phyloP scores from a whole-genome alignment of 2,113 vertebrate species.

The Brachyhypopomus gauderio region DNA sequence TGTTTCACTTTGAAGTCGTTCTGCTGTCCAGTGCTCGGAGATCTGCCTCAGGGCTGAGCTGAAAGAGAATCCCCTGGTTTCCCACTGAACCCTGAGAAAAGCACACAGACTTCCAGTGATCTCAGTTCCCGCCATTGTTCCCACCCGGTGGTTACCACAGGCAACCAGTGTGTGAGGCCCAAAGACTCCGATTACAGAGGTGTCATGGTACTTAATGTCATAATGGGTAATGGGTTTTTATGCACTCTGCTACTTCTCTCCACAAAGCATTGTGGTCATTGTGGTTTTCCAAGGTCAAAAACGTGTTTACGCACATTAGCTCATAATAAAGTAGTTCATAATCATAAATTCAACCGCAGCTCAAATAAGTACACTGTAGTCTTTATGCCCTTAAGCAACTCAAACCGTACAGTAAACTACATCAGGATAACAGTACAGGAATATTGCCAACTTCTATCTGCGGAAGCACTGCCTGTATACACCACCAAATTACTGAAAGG shows the following conservation, averaged over 20 bases:
- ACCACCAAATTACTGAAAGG: too few species aligned
- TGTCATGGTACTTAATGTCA: constrained; percentile 21
- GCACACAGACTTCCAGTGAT: constrained; percentile 2
- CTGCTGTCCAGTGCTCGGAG: not conserved
- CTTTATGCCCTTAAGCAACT: too few species aligned
- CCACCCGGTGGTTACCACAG: not conserved
- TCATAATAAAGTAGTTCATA: too few species aligned
- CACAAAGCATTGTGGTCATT: not conserved
- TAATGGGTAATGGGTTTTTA: not conserved
- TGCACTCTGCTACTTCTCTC: not conserved
- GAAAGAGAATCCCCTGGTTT: not conserved
- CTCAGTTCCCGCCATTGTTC: constrained; percentile 14
- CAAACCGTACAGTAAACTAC: too few species aligned
- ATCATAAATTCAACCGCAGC: too few species aligned
- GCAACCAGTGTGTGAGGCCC: not conserved
- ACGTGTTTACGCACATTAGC: too few species aligned
- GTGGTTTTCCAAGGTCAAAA: not conserved
- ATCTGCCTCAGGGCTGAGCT: not conserved
- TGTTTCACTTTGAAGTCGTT: not conserved
- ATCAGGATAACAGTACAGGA: not conserved
- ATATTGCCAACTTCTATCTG: not conserved
- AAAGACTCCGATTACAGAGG: constrained; percentile 3
- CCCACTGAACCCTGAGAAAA: constrained; percentile 34
- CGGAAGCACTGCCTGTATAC: too few species aligned
- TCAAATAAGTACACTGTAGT: too few species aligned